Base-by-base conservation (phyloP, 1,140 invertebrate species). In the Calliphora vicina region DNA sequence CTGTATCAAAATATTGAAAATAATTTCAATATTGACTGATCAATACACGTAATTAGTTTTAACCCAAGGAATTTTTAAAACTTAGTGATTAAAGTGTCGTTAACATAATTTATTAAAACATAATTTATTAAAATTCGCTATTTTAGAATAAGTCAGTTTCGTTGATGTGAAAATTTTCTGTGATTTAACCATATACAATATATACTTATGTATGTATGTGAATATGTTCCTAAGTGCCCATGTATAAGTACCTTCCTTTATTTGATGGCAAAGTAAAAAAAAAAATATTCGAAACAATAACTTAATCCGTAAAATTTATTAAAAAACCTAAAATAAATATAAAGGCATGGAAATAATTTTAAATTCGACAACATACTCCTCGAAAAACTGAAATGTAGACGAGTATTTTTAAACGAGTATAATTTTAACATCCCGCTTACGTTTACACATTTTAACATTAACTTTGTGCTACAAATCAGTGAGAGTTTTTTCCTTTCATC, bases 261-360 rank as follows among this genome's bases (percentile, higher is more conserved):
- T 35, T 17, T 50, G 45, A 50, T 10, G 45, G 8, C 12, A 15
- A 50, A 50, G 45, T 50, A 50, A 50, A 35, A 35, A 50, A 35
- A 35, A 4, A 35, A 50, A 50, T 50, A 0, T 50, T 50, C 8
- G 35, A 26, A 50, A 61, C 87, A 89, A 89, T 88, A 89, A 89
- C 88, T 89, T 89, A 89, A 89, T 89, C 88, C 88, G 88, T 89
- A 89, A 89, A 89, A 89, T 89, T 89, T 89, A 80, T 83, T 78
- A 71, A 83, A 29, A 83, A 27, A 74, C 74, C 25, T 35, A 26
- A 76, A 83, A 80, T 71, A 67, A 15, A 80, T 57, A 42, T 57
- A 74, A 74, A 74, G 72, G 72, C 72, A 27, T 74, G 72, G 42
- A 80, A 80, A 29, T 4, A 80, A 50, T 80, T 80, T 25, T 26